Base-by-base conservation (phyloP, 2,797 vertebrate genomes). In the Carcharodon carcharias region DNA sequence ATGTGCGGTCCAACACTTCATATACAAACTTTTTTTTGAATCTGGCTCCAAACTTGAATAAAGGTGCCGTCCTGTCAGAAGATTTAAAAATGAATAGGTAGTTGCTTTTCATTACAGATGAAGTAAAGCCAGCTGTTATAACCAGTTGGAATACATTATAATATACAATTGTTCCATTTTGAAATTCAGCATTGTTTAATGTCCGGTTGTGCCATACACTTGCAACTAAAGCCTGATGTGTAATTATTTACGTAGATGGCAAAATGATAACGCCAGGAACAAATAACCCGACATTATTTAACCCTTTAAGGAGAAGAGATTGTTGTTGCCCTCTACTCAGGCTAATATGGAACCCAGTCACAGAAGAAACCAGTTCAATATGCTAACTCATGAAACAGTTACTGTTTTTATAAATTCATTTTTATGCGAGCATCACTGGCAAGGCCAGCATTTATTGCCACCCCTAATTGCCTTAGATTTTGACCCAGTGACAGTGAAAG, bases 131-230 rank as follows among this genome's bases (percentile, higher is more conserved):
- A 88, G 87, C 23, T 88, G 54, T 26, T 31, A 16, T 31, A 56
- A 88, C 28, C 87, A 88, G 28, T 88, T 88, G 50, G 50, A 56
- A 88, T 88, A 23, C 54, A 56, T 56, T 88, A 88, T 14, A 54
- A 88, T 56, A 56, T 88, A 31, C 54, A 88, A 28, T 35, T 9
- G 21, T 88, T 69, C 85, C 85, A 88, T 56, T 54, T 88, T 88
- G 50, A 54, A 88, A 88, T 88, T 88, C 85, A 88, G 23, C 85
- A 88, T 28, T 87, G 82, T 26, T 87, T 87, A 87, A 23, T 87
- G 82, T 87, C 28, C 50, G 56, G 3, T 54, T 56, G 85, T 21
- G 31, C 11, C 50, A 88, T 23, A 54, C 50, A 88, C 8, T 28
- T 54, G 54, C 85, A 88, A 28, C 23, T 88, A 88, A 88, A 56